Base-by-base conservation (phyloP, 2,888 invertebrate species). In the Tenthredo distinguenda region DNA sequence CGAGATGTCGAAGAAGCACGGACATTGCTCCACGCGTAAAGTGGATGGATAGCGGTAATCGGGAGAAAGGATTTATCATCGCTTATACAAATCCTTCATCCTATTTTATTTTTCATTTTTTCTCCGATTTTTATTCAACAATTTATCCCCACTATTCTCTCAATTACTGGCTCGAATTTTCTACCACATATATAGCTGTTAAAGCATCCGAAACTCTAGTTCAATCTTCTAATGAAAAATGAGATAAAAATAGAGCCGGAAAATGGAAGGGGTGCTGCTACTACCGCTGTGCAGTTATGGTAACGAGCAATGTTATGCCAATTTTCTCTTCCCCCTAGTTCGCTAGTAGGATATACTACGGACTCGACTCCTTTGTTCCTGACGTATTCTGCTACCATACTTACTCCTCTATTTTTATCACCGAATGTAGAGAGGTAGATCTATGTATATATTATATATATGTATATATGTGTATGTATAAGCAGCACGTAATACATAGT, bases 271-370 rank as follows among this genome's bases (percentile, higher is more conserved):
- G 6, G 37, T 55, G 55, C n/a, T 18, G 50, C 15, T 55, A n/a
- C n/a, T 18, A 34, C 0, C 18, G 18, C 47, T 12, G 21, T 12
- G 47, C 31, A 50, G 55, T 77, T 55, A 77, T 77, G 77, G 31
- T 77, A 55, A 77, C 77, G 77, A 77, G 77, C 47, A 55, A 31
- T 37, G 26, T 77, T 77, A 77, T 77, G 77, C 77, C 77, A 77
- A 77, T 77, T 77, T 55, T 34, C 55, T 77, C 50, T 40, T 34
- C 31, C 77, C 55, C 55, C 76, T 26, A 6, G 21, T 26, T 3
- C 26, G 31, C 34, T 34, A 34, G 26, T 18, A 34, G 34, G 62
- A 62, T 31, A 68, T 26, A 18, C 68, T 68, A 34, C 26, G 15
- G 18, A 34, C 12, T 77, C 55, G 21, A 40, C 76, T 77, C 77